Evolutionary conservation across 1,140 invertebrate species (phyloP).

Genomic region (Steinernema khuongi): DNA sequence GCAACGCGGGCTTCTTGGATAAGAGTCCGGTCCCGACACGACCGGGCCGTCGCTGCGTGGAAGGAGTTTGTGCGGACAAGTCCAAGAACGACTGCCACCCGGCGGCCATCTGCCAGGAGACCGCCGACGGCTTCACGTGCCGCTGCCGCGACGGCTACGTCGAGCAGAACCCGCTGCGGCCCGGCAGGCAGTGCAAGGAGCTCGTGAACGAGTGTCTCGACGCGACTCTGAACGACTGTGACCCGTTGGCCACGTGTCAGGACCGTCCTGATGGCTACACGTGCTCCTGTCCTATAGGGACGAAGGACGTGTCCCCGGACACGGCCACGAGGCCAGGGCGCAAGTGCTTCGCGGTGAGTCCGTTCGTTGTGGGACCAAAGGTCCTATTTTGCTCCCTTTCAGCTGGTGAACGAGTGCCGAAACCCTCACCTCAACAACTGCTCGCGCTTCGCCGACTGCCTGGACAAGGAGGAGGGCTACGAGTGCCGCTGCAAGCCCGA

Average conservation of each 20-base stretch:
- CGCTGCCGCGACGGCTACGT: conserved; percentile 39
- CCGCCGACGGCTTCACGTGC: conserved; percentile 41
- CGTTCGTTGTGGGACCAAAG: neutral
- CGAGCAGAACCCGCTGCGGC: conserved; percentile 33
- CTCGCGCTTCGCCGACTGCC: conserved; percentile 41
- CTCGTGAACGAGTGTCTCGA: conserved; percentile 56
- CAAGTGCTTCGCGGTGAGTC: conserved; percentile 40
- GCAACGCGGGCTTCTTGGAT: conserved; percentile 39
- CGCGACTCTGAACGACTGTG: conserved; percentile 56
- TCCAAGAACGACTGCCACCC: conserved; percentile 40
- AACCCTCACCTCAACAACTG: conserved; percentile 42
- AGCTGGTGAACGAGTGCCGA: conserved; percentile 52
- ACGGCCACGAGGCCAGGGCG: conserved; percentile 47
- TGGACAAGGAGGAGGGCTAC: conserved; percentile 43
- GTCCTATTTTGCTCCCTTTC: conserved; percentile 11
- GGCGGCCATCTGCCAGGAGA: conserved; percentile 39
- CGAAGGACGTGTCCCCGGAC: conserved; percentile 55
- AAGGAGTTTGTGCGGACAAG: conserved; percentile 32
- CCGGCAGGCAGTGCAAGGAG: conserved; percentile 39
- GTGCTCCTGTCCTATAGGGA: conserved; percentile 45
- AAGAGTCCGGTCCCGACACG: neutral
- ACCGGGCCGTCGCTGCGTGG: conserved; percentile 33
- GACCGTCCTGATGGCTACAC: conserved; percentile 55
- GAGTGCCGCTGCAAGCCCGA: conserved; percentile 38
- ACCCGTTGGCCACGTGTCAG: conserved; percentile 53